A percentile compares a stretch with the other conserved stretches of the same genome.
These are phyloP conservation scores for Pipistrellus kuhlii DNA, from an alignment of 2,797 vertebrate genomes.

Conservation along the genomic window DNA sequence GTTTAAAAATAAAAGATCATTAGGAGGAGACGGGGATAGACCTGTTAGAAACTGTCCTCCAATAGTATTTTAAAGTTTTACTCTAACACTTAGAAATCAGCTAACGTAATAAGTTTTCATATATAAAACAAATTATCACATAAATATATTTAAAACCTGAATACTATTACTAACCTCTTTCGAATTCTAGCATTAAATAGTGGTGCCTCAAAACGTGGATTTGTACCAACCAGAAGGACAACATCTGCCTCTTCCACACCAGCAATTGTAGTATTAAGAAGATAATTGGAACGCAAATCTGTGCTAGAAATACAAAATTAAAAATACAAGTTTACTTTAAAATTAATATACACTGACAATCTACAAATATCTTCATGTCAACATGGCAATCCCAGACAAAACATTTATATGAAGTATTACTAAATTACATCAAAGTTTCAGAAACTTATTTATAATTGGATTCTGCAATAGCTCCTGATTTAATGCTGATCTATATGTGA, in stretches of 20 bases:
- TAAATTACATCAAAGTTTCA: conserved; percentile 38
- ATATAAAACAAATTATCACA: background rate
- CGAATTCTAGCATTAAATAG: conserved; percentile 97
- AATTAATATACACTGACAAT: background rate
- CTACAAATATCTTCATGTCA: background rate
- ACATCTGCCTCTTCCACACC: conserved; percentile 97
- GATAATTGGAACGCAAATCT: conserved; percentile 97
- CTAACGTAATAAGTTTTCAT: conserved; percentile 40
- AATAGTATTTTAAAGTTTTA: background rate
- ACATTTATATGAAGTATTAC: background rate
- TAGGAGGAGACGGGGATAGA: background rate
- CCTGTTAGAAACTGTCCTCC: background rate
- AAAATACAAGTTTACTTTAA: conserved; percentile 44
- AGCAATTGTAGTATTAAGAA: conserved; percentile 95
- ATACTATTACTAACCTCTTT: conserved; percentile 89
- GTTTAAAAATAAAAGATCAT: conserved; percentile 24
- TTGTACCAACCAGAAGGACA: conserved; percentile 95
- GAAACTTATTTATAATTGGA: conserved; percentile 16
- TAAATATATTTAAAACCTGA: conserved; percentile 24
- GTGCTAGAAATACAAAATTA: conserved; percentile 87
- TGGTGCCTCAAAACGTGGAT: conserved; percentile 97
- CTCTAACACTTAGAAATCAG: conserved; percentile 6
- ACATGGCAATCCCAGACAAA: background rate
- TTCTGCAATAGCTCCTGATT: background rate
- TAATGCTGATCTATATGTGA: conserved; percentile 1